phyloP scores from a whole-genome alignment of 2,888 invertebrate genomes.

The Drosophila planitibia region DNA sequence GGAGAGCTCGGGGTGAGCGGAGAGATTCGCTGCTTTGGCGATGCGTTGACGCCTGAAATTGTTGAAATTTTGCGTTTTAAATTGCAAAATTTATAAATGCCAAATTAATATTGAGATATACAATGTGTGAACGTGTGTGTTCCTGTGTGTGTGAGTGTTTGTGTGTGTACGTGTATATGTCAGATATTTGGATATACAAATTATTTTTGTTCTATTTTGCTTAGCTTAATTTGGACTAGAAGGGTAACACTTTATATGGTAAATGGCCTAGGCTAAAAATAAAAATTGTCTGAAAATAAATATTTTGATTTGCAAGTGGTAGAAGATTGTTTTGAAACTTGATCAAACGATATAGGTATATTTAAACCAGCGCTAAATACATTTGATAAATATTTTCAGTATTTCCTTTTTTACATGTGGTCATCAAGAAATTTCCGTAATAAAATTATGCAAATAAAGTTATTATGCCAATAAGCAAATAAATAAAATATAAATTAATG shows the following conservation, averaged over 20 bases:
- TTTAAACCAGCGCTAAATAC: neutral
- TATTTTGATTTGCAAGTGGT: neutral
- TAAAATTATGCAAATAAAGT: neutral
- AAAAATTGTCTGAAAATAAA: neutral
- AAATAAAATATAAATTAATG: neutral
- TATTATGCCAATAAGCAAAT: neutral
- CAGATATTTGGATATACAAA: constrained; percentile 24
- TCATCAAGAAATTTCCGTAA: neutral
- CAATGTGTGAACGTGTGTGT: constrained; percentile 10
- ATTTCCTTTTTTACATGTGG: neutral
- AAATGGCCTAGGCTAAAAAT: constrained; percentile 2
- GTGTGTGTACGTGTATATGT: constrained; percentile 1
- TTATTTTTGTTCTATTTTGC: constrained; percentile 20
- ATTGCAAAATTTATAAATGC: constrained; percentile 68
- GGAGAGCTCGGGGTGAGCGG: neutral
- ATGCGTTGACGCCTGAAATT: constrained; percentile 75
- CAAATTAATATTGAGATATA: constrained; percentile 70
- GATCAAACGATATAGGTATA: neutral
- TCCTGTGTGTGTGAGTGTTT: neutral
- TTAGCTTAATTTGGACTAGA: constrained; percentile 22
- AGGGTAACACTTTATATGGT: constrained; percentile 15
- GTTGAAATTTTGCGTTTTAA: constrained; percentile 73
- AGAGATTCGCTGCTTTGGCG: constrained; percentile 59
- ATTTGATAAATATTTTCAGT: neutral
- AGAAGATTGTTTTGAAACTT: neutral